These are phyloP conservation scores for Marmota monax DNA, from an alignment of 2,113 vertebrate species.

Conservation along the genomic window DNA sequence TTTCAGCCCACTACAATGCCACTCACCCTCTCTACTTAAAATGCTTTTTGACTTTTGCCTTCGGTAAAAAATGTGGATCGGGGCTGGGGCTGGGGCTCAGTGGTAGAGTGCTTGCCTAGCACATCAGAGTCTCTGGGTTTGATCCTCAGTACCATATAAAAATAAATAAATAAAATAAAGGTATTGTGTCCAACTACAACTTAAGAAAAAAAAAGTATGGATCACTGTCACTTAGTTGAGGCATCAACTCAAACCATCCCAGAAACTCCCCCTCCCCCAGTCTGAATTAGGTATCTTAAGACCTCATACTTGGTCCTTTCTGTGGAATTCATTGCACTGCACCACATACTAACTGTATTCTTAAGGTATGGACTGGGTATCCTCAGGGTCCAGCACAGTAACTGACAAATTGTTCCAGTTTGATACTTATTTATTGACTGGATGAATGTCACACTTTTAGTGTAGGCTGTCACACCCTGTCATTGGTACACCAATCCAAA, in stretches of 20 bases:
- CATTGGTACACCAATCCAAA: neutral
- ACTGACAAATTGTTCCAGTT: neutral
- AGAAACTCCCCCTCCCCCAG: neutral
- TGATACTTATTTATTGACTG: neutral
- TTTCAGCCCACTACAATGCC: no score
- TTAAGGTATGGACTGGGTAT: no score
- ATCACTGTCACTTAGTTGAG: neutral
- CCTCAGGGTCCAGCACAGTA: no score
- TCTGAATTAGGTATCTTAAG: neutral
- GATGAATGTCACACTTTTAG: neutral
- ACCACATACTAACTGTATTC: neutral
- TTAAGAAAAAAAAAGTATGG: no score
- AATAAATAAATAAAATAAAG: no score
- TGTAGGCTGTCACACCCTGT: neutral
- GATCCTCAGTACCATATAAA: no score
- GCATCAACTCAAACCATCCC: neutral
- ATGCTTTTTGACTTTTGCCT: neutral
- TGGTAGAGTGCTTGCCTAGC: no score
- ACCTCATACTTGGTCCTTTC: neutral
- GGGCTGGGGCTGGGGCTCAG: no score
- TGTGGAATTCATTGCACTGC: neutral
- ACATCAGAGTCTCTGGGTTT: no score
- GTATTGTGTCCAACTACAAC: no score
- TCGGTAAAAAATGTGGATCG: neutral
- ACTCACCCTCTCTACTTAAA: neutral